Conservation (phyloP, 1,140 invertebrate species). For the Diabrotica virgifera region DNA sequence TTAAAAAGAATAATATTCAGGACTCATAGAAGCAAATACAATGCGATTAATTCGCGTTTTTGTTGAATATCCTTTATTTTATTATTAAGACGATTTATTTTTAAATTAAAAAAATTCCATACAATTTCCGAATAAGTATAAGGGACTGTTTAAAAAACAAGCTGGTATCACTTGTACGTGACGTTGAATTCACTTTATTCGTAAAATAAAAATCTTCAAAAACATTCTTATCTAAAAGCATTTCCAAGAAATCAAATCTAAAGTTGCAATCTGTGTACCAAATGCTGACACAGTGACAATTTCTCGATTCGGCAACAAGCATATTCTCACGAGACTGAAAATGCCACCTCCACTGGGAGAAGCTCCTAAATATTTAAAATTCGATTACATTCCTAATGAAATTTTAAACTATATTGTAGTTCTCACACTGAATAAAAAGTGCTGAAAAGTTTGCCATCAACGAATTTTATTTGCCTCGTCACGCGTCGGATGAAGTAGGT, state of each 20-base stretch:
- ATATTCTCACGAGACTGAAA: slow-evolving; percentile 10
- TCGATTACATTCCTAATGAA: slow-evolving; percentile 17
- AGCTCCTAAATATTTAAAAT: slow-evolving; percentile 16
- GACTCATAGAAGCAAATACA: too few species aligned
- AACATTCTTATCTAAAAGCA: too few species aligned
- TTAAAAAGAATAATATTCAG: too few species aligned
- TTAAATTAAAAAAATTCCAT: too few species aligned
- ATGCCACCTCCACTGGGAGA: slow-evolving; percentile 7
- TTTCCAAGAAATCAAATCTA: not conserved
- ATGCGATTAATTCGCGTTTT: too few species aligned
- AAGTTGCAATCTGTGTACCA: slow-evolving; percentile 9
- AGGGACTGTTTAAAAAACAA: too few species aligned
- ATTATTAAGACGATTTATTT: too few species aligned
- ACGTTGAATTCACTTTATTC: too few species aligned
- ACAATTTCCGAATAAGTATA: too few species aligned
- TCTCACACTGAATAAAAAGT: slow-evolving; percentile 10
- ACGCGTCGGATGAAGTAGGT: not conserved
- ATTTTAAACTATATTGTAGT: slow-evolving; percentile 13
- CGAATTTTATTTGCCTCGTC: slow-evolving; percentile 2
- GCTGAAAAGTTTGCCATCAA: not conserved
- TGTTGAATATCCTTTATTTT: too few species aligned
- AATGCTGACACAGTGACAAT: slow-evolving; percentile 15
- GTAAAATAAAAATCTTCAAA: too few species aligned
- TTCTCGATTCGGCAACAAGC: slow-evolving; percentile 13
- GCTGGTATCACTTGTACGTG: too few species aligned